A percentile compares a stretch with the other conserved stretches of the same genome.
phyloP scores from a whole-genome alignment of 2,113 vertebrate genomes.

The Calcarius ornatus region DNA sequence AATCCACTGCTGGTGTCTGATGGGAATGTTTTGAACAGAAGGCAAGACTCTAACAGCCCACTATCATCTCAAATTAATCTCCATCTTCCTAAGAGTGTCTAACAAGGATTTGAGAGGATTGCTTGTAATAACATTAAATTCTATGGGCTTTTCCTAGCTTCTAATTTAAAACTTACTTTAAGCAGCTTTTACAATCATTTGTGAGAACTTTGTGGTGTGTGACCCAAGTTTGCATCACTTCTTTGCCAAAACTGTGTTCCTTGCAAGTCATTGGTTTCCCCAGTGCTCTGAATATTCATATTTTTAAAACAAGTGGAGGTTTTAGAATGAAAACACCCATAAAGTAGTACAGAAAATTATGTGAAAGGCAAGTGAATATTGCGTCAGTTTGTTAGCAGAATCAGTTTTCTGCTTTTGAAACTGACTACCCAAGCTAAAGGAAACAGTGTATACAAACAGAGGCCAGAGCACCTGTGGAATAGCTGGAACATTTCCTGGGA shows the following conservation, averaged over 20 bases:
- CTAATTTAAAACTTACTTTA: not conserved
- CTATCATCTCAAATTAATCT: not conserved
- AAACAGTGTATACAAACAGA: not conserved
- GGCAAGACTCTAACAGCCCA: not conserved
- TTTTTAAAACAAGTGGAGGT: not conserved
- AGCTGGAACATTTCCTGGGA: not conserved
- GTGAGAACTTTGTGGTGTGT: not conserved
- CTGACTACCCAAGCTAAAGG: not conserved
- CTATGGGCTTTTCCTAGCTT: not conserved
- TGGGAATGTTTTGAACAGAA: not conserved
- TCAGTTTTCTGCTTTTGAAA: not conserved
- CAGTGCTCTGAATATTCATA: not conserved
- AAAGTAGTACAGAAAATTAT: not conserved
- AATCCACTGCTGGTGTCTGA: not conserved
- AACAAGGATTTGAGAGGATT: not conserved
- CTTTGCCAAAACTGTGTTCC: not conserved
- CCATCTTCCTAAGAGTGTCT: not conserved
- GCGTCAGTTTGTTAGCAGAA: not conserved
- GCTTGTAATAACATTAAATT: not conserved
- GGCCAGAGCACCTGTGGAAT: not conserved
- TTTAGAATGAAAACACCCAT: not conserved
- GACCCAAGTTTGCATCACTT: not conserved
- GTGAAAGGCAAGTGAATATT: not conserved
- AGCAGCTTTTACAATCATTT: not conserved
- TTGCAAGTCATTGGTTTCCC: not conserved